phyloP scores from a whole-genome alignment of 2,113 vertebrate genomes.

The Nipponia nippon region DNA sequence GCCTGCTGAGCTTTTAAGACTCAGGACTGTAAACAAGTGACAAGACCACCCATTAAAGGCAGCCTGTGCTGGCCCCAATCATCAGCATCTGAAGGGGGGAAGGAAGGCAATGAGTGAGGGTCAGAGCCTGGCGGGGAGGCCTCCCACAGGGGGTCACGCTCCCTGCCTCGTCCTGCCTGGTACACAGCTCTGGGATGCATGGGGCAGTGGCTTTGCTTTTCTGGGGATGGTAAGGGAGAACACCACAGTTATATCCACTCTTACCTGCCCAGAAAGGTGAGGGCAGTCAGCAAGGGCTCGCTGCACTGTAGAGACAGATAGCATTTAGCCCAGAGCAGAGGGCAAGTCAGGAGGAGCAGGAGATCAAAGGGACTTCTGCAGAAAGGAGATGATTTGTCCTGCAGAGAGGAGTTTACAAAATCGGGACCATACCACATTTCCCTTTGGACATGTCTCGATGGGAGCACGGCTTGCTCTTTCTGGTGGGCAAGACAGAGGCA shows the following conservation, averaged over 20 bases:
- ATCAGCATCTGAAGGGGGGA: background rate
- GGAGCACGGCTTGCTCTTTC: background rate
- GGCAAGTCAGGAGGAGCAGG: background rate
- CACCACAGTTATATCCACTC: background rate
- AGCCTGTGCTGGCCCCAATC: background rate
- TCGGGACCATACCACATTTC: background rate
- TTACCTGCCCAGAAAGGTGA: background rate
- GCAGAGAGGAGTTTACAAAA: background rate
- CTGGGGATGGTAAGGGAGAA: background rate
- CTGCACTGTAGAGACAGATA: background rate
- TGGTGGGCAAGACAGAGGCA: background rate
- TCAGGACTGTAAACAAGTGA: slow-evolving; percentile 8
- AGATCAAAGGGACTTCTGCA: background rate
- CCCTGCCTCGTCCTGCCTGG: background rate
- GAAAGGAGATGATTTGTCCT: background rate
- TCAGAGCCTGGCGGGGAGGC: background rate
- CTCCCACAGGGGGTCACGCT: background rate
- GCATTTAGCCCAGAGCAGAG: background rate
- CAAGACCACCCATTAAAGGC: slow-evolving; percentile 27
- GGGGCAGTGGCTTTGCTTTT: background rate
- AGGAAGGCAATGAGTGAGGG: background rate
- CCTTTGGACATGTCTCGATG: background rate
- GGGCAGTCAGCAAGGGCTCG: background rate
- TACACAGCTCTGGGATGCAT: background rate
- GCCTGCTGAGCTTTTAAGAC: background rate